These are phyloP conservation scores for Catharus fuscescens DNA, from an alignment of 2,113 vertebrate species.

Conservation along the genomic window DNA sequence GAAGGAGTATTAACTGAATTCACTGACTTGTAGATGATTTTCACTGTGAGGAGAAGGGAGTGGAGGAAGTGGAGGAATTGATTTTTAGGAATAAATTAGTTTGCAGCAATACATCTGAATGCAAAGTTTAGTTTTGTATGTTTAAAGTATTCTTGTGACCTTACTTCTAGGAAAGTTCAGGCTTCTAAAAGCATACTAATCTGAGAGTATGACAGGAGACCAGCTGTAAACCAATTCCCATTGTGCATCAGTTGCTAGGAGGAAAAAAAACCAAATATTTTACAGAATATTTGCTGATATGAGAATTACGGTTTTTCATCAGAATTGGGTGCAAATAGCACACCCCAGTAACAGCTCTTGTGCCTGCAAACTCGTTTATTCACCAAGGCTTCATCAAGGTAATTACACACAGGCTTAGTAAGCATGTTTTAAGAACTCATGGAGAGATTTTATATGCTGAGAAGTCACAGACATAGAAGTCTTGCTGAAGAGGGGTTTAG, in stretches of 20 bases:
- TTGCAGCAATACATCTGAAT: background rate
- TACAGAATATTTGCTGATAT: background rate
- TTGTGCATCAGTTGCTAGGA: background rate
- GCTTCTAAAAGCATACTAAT: background rate
- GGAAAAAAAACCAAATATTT: background rate
- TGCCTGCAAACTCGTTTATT: background rate
- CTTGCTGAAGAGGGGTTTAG: background rate
- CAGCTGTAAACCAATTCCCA: background rate
- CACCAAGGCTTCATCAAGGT: background rate
- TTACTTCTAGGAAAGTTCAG: background rate
- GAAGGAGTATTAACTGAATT: background rate
- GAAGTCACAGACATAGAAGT: background rate
- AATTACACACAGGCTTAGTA: background rate
- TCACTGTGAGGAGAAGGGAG: background rate
- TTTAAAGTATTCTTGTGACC: background rate
- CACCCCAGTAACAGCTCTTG: background rate
- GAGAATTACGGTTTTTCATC: background rate
- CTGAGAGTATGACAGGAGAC: background rate
- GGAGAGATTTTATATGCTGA: background rate
- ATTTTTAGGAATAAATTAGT: conserved; percentile 19
- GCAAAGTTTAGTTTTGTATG: background rate
- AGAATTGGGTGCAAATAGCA: background rate
- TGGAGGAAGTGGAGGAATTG: background rate
- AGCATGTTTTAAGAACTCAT: background rate
- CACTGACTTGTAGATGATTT: background rate